Percentiles rank a stretch among this genome's conserved stretches.
These are phyloP conservation scores for Drosophila repletoides DNA, from an alignment of 1,140 invertebrate genomes.

Conservation along the genomic window DNA sequence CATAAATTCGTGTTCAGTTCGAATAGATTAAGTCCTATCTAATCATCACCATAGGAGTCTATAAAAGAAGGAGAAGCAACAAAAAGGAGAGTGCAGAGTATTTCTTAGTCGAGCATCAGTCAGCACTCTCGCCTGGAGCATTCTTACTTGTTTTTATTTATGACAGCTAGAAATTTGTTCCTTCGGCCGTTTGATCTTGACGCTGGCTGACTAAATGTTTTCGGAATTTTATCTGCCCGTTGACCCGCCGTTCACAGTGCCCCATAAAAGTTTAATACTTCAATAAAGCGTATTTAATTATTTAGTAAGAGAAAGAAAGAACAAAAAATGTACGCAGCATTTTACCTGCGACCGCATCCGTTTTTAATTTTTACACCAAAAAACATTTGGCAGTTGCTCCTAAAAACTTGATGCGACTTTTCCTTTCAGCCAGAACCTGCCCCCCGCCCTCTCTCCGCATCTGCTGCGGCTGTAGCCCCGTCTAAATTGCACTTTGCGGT, in stretches of 20 bases:
- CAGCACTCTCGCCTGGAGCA: no score
- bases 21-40: no score
- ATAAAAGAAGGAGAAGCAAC: no score
- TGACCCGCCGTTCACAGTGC: conserved; percentile 1
- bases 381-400: conserved; percentile 28
- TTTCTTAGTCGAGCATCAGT: no score
- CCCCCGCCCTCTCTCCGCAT: conserved; percentile 23
- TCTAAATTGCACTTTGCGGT: conserved; percentile 74
- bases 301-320: conserved; percentile 63
- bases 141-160: conserved; percentile 17
- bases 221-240: conserved; percentile 41
- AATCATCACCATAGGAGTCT: no score
- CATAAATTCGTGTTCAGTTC: no score
- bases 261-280: conserved; percentile 59
- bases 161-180: conserved; percentile 3
- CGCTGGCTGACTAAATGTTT: conserved; percentile 51
- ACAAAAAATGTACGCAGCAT: no score
- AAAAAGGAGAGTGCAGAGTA: no score
- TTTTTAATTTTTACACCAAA: conserved; percentile 59
- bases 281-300: conserved; percentile 66
- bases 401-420: conserved; percentile 50
- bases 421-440: conserved; percentile 12
- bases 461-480: background rate
- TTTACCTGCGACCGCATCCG: conserved; percentile 31
- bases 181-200: conserved; percentile 9